Conservation (phyloP, 2,888 invertebrate genomes). For the Muscina levida region DNA sequence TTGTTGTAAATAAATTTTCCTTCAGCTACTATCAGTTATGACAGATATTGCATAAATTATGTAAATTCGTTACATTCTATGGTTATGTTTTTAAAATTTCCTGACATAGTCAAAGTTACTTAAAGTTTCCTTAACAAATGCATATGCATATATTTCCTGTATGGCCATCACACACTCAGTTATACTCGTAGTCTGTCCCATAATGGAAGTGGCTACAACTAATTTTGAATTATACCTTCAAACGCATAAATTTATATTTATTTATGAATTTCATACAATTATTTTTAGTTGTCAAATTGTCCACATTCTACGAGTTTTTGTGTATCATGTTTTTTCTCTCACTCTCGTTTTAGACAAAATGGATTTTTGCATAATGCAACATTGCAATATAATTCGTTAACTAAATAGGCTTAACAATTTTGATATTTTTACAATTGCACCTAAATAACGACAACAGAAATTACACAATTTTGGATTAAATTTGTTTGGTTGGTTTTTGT, state of each 20-base stretch:
- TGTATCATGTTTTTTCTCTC: no score
- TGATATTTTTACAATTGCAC: slow-evolving; percentile 45
- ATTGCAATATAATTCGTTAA: slow-evolving; percentile 1
- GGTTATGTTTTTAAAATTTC: no score
- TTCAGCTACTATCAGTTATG: no score
- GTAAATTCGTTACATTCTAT: no score
- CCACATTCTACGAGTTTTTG: slow-evolving; percentile 40
- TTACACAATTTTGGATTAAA: slow-evolving; percentile 59
- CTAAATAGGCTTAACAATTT: slow-evolving; percentile 9
- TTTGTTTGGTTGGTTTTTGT: slow-evolving; percentile 8
- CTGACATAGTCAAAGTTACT: no score
- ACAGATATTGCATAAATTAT: no score
- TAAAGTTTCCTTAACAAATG: no score
- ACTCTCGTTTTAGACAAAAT: not conserved
- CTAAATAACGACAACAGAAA: slow-evolving; percentile 57
- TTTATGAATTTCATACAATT: slow-evolving; percentile 42
- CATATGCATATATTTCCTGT: no score
- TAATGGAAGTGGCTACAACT: no score
- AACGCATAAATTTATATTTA: not conserved
- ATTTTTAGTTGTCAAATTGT: slow-evolving; percentile 62
- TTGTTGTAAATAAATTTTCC: no score
- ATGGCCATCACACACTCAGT: no score
- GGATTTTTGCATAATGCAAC: not conserved
- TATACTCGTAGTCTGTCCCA: no score
- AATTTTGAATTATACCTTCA: slow-evolving; percentile 28